Conservation (phyloP, 2,888 invertebrate species). For the Herminia tarsipennalis region DNA sequence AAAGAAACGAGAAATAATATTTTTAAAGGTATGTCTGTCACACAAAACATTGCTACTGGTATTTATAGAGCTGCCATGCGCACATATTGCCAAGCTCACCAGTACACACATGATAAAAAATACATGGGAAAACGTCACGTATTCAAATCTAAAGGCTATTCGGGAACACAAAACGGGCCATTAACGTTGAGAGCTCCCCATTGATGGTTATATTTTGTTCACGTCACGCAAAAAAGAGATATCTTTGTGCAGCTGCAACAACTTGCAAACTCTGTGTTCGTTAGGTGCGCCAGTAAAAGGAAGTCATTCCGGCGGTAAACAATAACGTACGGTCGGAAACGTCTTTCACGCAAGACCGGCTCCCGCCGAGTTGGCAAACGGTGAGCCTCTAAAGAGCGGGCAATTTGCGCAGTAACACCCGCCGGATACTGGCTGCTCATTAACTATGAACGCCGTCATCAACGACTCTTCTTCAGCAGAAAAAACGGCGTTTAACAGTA, state of each 20-base stretch:
- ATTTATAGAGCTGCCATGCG: neutral
- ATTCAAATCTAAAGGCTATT: conserved; percentile 43
- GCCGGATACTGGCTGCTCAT: conserved; percentile 82
- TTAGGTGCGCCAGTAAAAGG: conserved; percentile 65
- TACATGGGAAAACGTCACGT: conserved; percentile 18
- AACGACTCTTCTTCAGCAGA: conserved; percentile 79
- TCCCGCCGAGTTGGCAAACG: conserved; percentile 72
- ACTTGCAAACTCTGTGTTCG: conserved; percentile 49
- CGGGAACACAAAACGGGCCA: conserved; percentile 54
- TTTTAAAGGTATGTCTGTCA: neutral
- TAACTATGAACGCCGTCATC: conserved; percentile 84
- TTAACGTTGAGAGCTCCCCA: conserved; percentile 51
- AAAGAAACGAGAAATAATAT: neutral
- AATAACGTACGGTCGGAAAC: conserved; percentile 77
- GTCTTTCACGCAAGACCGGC: conserved; percentile 72
- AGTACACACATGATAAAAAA: conserved; percentile 3
- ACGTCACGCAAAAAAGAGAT: conserved; percentile 46
- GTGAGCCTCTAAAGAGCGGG: conserved; percentile 70
- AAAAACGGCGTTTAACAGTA: conserved; percentile 79
- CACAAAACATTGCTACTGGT: neutral
- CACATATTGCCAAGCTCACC: neutral
- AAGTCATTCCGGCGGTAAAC: conserved; percentile 80
- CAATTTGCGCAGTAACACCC: conserved; percentile 78
- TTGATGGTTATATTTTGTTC: conserved; percentile 56
- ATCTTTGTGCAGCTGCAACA: conserved; percentile 55